Conservation (phyloP, 2,888 invertebrate species). For the Brachyptera putata region DNA sequence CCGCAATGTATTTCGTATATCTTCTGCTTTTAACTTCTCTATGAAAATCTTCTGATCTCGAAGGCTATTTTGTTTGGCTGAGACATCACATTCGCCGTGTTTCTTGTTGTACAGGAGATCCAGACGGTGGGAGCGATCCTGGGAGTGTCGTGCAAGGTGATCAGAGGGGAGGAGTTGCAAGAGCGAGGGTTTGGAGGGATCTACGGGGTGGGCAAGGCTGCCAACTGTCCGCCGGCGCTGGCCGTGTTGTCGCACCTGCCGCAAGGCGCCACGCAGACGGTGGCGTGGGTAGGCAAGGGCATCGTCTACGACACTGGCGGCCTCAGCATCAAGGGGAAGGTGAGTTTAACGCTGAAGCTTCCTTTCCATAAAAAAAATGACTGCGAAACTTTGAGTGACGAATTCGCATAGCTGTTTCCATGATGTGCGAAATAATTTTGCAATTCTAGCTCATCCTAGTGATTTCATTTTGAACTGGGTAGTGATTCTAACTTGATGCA, state of each 20-base stretch:
- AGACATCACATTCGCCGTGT: too few relatives aligned
- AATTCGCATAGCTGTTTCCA: too few relatives aligned
- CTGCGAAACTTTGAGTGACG: too few relatives aligned
- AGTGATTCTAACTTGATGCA: too few relatives aligned
- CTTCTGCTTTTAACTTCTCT: too few relatives aligned
- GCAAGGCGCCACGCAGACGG: slow-evolving; percentile 55
- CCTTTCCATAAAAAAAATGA: too few relatives aligned
- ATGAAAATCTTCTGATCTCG: too few relatives aligned
- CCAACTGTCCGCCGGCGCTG: slow-evolving; percentile 60
- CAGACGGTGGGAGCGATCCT: slow-evolving; percentile 59
- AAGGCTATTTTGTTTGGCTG: too few relatives aligned
- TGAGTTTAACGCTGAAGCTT: slow-evolving; percentile 44
- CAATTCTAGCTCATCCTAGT: too few relatives aligned
- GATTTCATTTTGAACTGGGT: too few relatives aligned
- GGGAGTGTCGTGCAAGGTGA: slow-evolving; percentile 62
- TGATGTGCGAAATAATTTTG: too few relatives aligned
- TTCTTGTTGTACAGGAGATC: slow-evolving; percentile 64
- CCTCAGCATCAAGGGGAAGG: slow-evolving; percentile 84
- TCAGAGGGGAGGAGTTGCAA: slow-evolving; percentile 73
- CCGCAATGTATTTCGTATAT: too few relatives aligned
- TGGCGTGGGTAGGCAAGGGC: slow-evolving; percentile 91
- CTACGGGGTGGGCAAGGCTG: slow-evolving; percentile 81
- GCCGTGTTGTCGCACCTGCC: slow-evolving; percentile 63
- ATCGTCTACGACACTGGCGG: slow-evolving; percentile 94
- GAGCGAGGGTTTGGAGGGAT: slow-evolving; percentile 79